These are phyloP conservation scores for Tenthredo scrophulariae DNA, from an alignment of 2,888 invertebrate species.

Conservation along the genomic window DNA sequence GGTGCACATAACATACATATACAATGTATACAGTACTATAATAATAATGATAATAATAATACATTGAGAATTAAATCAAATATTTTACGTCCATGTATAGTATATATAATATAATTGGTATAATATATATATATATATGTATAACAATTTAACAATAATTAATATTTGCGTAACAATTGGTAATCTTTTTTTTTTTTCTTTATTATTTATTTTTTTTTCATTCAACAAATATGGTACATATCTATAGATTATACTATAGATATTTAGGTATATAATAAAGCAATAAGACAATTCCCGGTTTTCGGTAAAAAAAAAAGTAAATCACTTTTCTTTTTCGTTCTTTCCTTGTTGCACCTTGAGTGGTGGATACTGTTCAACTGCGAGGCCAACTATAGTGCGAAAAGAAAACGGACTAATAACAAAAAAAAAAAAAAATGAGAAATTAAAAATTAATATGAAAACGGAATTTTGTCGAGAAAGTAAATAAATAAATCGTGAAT, in stretches of 20 bases:
- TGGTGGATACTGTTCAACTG: conserved; percentile 74
- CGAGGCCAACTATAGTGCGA: conserved; percentile 68
- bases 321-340: conserved; percentile 57
- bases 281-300: not conserved
- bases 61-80: conserved; percentile 34
- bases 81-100: conserved; percentile 7
- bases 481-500: not conserved
- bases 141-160: conserved; percentile 54
- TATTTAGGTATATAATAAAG: not conserved
- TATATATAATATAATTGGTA: not conserved
- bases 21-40: not conserved
- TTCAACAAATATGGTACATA: not conserved
- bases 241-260: conserved; percentile 1
- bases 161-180: conserved; percentile 50
- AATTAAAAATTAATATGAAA: conserved; percentile 49
- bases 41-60: not conserved
- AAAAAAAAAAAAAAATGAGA: not conserved
- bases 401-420: not conserved
- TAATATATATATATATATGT: not conserved
- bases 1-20: not conserved
- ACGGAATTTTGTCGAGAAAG: conserved; percentile 41
- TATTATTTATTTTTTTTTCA: too few relatives aligned
- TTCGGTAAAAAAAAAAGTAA: conserved; percentile 40
- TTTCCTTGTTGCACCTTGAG: conserved; percentile 64
- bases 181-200: not conserved